These are phyloP conservation scores for Recurvirostra avosetta DNA, from an alignment of 2,113 vertebrate genomes.

Conservation along the genomic window DNA sequence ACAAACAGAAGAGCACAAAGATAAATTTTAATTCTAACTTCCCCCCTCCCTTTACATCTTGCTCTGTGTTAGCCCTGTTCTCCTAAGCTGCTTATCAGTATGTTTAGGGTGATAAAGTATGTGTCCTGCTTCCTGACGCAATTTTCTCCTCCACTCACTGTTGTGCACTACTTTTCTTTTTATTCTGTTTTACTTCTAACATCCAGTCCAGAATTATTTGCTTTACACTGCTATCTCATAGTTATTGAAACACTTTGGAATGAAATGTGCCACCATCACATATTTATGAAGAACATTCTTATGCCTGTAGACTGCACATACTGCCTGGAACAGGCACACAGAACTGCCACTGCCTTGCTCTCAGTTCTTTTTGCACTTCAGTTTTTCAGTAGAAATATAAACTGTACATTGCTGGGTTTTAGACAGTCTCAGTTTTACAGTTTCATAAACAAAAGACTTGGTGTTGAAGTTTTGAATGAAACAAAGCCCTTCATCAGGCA, in stretches of 20 bases:
- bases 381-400: not conserved
- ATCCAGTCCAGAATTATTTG: not conserved
- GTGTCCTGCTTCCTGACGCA: not conserved
- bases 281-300: not conserved
- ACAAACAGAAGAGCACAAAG: not conserved
- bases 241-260: not conserved
- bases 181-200: not conserved
- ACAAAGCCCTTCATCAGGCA: not conserved
- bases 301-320: not conserved
- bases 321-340: not conserved
- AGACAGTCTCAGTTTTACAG: not conserved
- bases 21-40: not conserved
- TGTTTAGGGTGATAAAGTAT: not conserved
- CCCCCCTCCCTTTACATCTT: not conserved
- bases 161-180: not conserved
- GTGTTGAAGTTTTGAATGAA: not conserved
- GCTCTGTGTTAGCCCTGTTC: not conserved
- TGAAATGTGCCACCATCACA: not conserved
- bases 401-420: not conserved
- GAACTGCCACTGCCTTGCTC: not conserved
- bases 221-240: not conserved
- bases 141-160: not conserved
- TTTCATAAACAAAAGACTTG: slow-evolving; percentile 24
- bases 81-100: not conserved
- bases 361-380: not conserved